These are phyloP conservation scores for Cosmopolites sordidus DNA, from an alignment of 2,888 invertebrate species.

Conservation along the genomic window DNA sequence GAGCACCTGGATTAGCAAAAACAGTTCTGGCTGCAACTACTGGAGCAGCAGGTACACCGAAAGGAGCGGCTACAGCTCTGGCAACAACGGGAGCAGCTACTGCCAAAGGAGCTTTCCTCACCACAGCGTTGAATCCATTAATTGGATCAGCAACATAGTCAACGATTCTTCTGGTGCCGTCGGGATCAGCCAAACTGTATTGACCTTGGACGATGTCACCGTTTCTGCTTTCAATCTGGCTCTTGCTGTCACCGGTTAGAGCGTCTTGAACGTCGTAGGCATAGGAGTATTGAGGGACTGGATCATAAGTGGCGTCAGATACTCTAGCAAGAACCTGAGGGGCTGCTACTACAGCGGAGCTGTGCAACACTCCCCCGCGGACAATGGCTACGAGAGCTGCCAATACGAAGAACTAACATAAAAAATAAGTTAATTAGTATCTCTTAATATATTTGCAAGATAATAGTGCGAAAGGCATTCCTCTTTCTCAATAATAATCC, in stretches of 20 bases:
- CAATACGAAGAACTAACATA: slow-evolving; percentile 28
- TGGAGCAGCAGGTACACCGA: slow-evolving; percentile 38
- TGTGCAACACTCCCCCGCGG: slow-evolving; percentile 42
- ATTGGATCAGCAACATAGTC: slow-evolving; percentile 64
- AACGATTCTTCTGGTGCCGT: slow-evolving; percentile 59
- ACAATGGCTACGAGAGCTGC: slow-evolving; percentile 43
- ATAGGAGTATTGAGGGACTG: slow-evolving; percentile 64
- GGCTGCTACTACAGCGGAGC: slow-evolving; percentile 33
- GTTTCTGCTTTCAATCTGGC: slow-evolving; percentile 54
- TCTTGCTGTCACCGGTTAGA: slow-evolving; percentile 58
- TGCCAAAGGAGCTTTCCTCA: slow-evolving; percentile 57
- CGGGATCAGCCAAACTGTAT: slow-evolving; percentile 61
- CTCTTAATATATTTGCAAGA: too few species aligned
- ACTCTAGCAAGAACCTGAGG: slow-evolving; percentile 49
- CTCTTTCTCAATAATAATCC: too few species aligned
- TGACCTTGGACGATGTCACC: slow-evolving; percentile 63
- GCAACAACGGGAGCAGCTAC: slow-evolving; percentile 44
- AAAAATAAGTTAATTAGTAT: too few species aligned
- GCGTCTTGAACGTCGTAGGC: slow-evolving; percentile 67
- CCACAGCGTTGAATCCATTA: slow-evolving; percentile 64
- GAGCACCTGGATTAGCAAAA: slow-evolving; percentile 22
- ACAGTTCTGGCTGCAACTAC: slow-evolving; percentile 38
- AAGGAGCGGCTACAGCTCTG: slow-evolving; percentile 28
- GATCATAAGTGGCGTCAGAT: slow-evolving; percentile 52
- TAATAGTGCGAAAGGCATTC: too few species aligned